phyloP scores from a whole-genome alignment of 2,888 invertebrate species.

The Cybosia mesomella region DNA sequence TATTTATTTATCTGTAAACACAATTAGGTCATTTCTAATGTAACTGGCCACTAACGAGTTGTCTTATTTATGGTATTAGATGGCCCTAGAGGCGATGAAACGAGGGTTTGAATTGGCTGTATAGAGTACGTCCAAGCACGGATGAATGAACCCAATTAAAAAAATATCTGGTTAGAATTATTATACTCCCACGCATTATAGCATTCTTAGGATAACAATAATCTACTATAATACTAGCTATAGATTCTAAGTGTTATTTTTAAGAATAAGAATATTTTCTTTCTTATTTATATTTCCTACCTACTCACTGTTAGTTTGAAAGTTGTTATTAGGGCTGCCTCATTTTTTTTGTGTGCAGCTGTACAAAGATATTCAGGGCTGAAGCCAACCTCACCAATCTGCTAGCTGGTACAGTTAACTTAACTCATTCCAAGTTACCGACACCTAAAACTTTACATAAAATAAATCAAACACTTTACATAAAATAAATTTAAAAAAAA shows the following conservation, averaged over 20 bases:
- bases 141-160: slow-evolving; percentile 31
- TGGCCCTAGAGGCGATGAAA: slow-evolving; percentile 40
- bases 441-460: no score
- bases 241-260: slow-evolving; percentile 4
- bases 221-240: neutral
- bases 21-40: slow-evolving; percentile 41
- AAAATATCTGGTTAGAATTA: slow-evolving; percentile 13
- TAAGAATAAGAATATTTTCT: neutral
- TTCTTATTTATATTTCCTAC: neutral
- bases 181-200: neutral
- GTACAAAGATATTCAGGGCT: no score
- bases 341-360: neutral
- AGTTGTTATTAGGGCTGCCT: neutral
- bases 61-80: slow-evolving; percentile 43
- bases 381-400: no score
- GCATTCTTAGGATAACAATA: neutral
- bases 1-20: slow-evolving; percentile 45
- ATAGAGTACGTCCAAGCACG: slow-evolving; percentile 15
- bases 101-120: slow-evolving; percentile 29
- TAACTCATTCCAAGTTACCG: no score
- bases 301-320: neutral
- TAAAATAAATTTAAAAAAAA: no score
- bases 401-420: no score
- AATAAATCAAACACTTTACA: no score
- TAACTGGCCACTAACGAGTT: slow-evolving; percentile 48